Evolutionary conservation across 2,113 vertebrate genomes (phyloP), one percentile per base, ranked within the genome.

Genomic region (Passer montanus): DNA sequence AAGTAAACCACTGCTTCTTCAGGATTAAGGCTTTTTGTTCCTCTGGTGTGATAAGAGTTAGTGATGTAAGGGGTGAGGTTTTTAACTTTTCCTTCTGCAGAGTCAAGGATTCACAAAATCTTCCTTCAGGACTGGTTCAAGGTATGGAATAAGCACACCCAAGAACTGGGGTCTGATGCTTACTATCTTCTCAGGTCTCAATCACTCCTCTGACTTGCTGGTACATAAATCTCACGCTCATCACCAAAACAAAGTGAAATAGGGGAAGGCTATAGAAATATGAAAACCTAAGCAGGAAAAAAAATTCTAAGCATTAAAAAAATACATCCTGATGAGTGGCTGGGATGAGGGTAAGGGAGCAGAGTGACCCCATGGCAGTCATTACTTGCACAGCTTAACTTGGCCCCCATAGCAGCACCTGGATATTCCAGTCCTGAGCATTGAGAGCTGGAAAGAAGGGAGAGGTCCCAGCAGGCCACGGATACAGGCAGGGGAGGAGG

Each of bases 351-450:
- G 13, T 11, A 28, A 70, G 31, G 24, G 19, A 73, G 27, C 46
- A 31, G 30, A 30, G 33, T 30, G 19, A n/a, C 19, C 13, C 24
- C 26, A 2, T 0, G 2, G 22, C 3, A 64, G 44, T 44, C 44
- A 10, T 18, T 46, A 10, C 22, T 20, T 46, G 22, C 9, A 5
- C 11, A 59, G 49, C 24, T 44, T 44, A 16, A 20, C 4, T 6
- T 39, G 9, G 16, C 59, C 59, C 35, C 59, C 21, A 1, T 0
- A 19, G 46, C 0, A 2, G n/a, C 23, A 9, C 28, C 28, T n/a
- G 55, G 33, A 10, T 55, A 22, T 14, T 87, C 39, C 15, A 5
- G 43, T 1, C 7, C 73, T 73, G 53, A 68, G 41, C 22, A 15
- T 19, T 2, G 1, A 15, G 1, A 22, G 10, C 43, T 3, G 7